A percentile compares a stretch with the other conserved stretches of the same genome.
phyloP scores from a whole-genome alignment of 2,113 vertebrate genomes.

The Plectropomus leopardus region DNA sequence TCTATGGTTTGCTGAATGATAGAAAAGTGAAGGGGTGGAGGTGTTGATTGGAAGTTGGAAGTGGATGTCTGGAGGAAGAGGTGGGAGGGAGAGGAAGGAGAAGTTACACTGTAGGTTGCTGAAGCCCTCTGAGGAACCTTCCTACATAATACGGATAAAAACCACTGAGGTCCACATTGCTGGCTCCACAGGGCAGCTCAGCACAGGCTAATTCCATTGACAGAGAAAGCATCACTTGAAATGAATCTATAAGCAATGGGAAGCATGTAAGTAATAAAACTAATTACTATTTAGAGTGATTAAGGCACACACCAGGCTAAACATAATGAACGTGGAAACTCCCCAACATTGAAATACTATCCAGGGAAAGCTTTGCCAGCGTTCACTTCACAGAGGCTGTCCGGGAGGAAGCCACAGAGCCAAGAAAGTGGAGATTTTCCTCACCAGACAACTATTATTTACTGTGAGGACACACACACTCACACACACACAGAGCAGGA shows the following conservation, averaged over 20 bases:
- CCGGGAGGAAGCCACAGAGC: slow-evolving; percentile 26
- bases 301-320: neutral
- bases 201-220: slow-evolving; percentile 1
- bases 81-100: slow-evolving; percentile 18
- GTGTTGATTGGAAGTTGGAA: neutral
- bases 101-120: neutral
- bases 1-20: neutral
- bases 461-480: slow-evolving; percentile 29
- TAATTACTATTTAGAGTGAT: slow-evolving; percentile 2
- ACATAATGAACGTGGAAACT: slow-evolving; percentile 23
- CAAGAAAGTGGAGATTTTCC: slow-evolving; percentile 50
- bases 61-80: slow-evolving; percentile 33
- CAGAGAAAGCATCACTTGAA: neutral
- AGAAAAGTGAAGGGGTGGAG: slow-evolving; percentile 6
- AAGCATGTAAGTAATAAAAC: neutral
- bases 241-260: slow-evolving; percentile 7
- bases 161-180: neutral
- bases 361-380: neutral
- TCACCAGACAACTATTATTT: slow-evolving; percentile 49
- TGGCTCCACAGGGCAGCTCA: slow-evolving; percentile 5
- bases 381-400: slow-evolving; percentile 29
- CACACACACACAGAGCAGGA: slow-evolving; percentile 6
- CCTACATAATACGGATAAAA: slow-evolving; percentile 35
- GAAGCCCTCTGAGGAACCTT: slow-evolving; percentile 2
- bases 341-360: slow-evolving; percentile 7